Evolutionary conservation across 1,140 invertebrate genomes (phyloP).

Genomic region (Akabosia matsudoensis): DNA sequence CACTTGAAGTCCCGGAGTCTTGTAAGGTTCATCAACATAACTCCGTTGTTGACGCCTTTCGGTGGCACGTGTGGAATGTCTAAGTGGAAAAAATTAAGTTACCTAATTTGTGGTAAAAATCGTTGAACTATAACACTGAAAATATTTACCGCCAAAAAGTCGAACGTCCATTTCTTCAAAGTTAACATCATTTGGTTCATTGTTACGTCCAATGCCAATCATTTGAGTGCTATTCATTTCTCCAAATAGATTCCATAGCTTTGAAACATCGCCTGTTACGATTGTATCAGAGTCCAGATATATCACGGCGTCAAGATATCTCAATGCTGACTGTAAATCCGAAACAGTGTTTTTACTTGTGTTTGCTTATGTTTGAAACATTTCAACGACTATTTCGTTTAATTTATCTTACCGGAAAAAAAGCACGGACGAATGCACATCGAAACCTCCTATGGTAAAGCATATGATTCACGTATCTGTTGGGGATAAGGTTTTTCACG

Average conservation of each 20-base stretch:
- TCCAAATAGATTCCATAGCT: neutral
- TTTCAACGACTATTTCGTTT: neutral
- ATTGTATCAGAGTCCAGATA: neutral
- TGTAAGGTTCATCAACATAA: constrained; percentile 95
- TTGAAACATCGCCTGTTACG: neutral
- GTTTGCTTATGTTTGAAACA: neutral
- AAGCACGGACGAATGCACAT: neutral
- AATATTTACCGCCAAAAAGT: neutral
- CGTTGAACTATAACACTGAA: neutral
- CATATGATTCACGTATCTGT: neutral
- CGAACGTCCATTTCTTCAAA: neutral
- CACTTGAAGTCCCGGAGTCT: constrained; percentile 81
- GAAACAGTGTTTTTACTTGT: neutral
- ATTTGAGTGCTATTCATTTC: neutral
- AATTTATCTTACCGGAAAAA: neutral
- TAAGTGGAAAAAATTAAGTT: neutral
- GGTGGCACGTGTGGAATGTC: neutral
- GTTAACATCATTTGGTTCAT: neutral
- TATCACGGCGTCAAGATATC: neutral
- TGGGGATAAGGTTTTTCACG: neutral
- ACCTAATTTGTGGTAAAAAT: neutral
- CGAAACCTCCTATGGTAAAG: neutral
- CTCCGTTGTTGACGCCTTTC: constrained; percentile 88
- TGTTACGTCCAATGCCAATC: neutral
- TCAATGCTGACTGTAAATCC: neutral